These are phyloP conservation scores for Pyrrhia umbra DNA, from an alignment of 2,888 invertebrate genomes.

Conservation along the genomic window DNA sequence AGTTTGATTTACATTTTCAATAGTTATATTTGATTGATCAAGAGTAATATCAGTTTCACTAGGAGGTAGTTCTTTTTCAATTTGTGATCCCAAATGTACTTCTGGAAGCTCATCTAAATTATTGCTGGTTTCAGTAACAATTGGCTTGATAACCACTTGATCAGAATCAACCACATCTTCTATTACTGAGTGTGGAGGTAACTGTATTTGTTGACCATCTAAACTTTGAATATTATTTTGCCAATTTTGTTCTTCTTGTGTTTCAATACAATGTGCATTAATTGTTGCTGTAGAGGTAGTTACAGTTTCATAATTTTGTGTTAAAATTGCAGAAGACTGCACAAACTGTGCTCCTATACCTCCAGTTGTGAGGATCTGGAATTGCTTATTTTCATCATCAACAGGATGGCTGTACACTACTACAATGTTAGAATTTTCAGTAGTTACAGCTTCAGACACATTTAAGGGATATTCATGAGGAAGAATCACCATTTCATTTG, in stretches of 20 bases:
- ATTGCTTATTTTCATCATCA: slow-evolving; percentile 89
- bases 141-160: slow-evolving; percentile 53
- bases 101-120: slow-evolving; percentile 69
- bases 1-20: slow-evolving; percentile 38
- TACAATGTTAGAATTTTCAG: slow-evolving; percentile 91
- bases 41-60: slow-evolving; percentile 42
- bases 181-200: slow-evolving; percentile 61
- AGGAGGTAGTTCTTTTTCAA: slow-evolving; percentile 52
- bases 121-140: slow-evolving; percentile 54
- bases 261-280: slow-evolving; percentile 79
- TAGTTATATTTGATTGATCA: slow-evolving; percentile 35
- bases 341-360: slow-evolving; percentile 81
- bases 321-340: slow-evolving; percentile 81
- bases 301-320: slow-evolving; percentile 84
- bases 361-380: slow-evolving; percentile 83
- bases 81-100: slow-evolving; percentile 63
- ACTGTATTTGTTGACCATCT: slow-evolving; percentile 64
- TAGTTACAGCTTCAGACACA: slow-evolving; percentile 84
- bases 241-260: slow-evolving; percentile 78
- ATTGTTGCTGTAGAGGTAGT: slow-evolving; percentile 86
- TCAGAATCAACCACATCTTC: slow-evolving; percentile 56
- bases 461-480: slow-evolving; percentile 91
- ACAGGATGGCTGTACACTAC: slow-evolving; percentile 91
- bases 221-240: slow-evolving; percentile 70
- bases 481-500: slow-evolving; percentile 91